Percentiles rank a stretch among this genome's conserved stretches.
phyloP scores from a whole-genome alignment of 1,140 invertebrate genomes.

The Zaprionus davidi region DNA sequence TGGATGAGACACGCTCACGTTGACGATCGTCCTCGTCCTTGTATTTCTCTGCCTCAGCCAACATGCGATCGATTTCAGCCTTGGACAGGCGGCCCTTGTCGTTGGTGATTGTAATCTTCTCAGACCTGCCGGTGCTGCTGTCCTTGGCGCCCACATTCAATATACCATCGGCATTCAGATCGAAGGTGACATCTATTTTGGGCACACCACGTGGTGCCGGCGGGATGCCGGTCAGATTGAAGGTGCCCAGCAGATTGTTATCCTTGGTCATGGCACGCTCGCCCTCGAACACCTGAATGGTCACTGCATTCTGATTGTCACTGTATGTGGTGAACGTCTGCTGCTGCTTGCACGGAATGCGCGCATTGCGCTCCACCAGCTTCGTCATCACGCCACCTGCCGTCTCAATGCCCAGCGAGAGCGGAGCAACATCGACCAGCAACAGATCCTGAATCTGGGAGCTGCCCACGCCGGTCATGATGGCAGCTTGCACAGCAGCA shows the following conservation, averaged over 20 bases:
- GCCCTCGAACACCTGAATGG: constrained; percentile 90
- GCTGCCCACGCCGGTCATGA: constrained; percentile 88
- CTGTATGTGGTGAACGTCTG: constrained; percentile 88
- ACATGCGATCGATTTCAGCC: constrained; percentile 96
- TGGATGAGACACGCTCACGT: constrained; percentile 88
- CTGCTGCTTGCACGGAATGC: constrained; percentile 89
- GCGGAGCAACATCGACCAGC: constrained; percentile 89
- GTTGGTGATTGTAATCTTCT: constrained; percentile 94
- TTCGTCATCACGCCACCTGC: constrained; percentile 89
- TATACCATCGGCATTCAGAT: constrained; percentile 92
- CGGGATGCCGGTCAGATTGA: constrained; percentile 90
- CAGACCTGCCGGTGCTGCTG: constrained; percentile 90
- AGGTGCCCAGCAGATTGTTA: constrained; percentile 92
- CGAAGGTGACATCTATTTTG: constrained; percentile 89
- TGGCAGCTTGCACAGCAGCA: constrained; percentile 91
- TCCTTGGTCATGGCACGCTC: constrained; percentile 91
- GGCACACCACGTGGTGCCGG: constrained; percentile 87
- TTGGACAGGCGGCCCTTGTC: constrained; percentile 96
- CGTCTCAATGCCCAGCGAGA: constrained; percentile 90
- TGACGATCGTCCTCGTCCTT: constrained; percentile 89
- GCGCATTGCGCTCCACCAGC: constrained; percentile 88
- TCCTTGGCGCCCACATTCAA: constrained; percentile 92
- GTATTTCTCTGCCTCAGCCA: constrained; percentile 91
- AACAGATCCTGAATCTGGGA: constrained; percentile 91
- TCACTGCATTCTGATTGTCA: constrained; percentile 90